Percentiles rank a stretch among this genome's conserved stretches.
Conservation (phyloP, 2,113 vertebrate species). For the Tursiops truncatus region DNA sequence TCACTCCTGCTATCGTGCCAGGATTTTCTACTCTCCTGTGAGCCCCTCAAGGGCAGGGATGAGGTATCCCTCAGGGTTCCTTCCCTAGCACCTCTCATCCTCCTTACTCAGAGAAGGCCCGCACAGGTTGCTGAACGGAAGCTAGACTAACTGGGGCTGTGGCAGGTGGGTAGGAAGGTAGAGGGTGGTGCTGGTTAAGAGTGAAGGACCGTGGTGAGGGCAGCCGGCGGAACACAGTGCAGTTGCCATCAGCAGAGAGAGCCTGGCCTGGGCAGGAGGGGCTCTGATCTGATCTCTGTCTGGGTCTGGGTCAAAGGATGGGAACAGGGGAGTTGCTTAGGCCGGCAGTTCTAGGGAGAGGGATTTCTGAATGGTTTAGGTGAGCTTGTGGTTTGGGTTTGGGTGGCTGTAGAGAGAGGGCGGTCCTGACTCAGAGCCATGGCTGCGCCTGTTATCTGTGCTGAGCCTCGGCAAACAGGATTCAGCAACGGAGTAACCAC, state of each 20-base stretch:
- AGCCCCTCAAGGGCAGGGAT: background rate
- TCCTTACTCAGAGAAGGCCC: background rate
- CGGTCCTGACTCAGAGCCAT: background rate
- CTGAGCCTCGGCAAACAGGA: background rate
- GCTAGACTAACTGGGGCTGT: background rate
- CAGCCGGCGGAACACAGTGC: background rate
- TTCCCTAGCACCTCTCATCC: background rate
- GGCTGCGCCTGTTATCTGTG: background rate
- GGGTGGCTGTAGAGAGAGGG: too few species aligned
- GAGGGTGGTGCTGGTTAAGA: fast-evolving
- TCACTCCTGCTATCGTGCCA: background rate
- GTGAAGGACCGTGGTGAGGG: background rate
- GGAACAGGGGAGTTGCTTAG: background rate
- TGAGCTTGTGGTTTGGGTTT: background rate
- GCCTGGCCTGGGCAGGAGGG: background rate
- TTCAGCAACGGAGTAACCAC: background rate
- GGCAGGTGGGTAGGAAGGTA: background rate
- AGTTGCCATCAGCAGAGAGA: background rate
- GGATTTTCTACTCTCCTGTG: background rate
- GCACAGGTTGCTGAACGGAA: background rate
- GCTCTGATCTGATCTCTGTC: too few species aligned
- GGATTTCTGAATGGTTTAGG: background rate
- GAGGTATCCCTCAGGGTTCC: background rate
- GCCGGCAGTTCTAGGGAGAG: background rate
- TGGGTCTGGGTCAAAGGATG: background rate